phyloP scores from a whole-genome alignment of 1,140 invertebrate genomes.

The Formica selysi region DNA sequence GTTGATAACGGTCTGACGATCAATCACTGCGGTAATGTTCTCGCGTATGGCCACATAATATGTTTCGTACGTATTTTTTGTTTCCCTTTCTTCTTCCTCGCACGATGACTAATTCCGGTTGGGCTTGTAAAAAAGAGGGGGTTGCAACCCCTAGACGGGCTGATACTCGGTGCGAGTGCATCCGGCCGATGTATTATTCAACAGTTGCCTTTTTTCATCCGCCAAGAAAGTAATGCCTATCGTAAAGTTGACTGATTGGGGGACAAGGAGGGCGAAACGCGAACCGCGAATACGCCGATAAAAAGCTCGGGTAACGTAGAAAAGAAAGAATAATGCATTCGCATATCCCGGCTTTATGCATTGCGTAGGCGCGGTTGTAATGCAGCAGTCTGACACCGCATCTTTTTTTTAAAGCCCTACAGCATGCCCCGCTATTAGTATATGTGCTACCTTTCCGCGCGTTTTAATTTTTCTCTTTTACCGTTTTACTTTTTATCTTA shows the following conservation, averaged over 20 bases:
- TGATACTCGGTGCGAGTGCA: conserved; percentile 66
- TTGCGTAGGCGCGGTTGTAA: conserved; percentile 35
- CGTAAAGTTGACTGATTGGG: conserved; percentile 68
- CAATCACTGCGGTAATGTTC: conserved; percentile 57
- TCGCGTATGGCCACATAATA: conserved; percentile 49
- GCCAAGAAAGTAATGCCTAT: conserved; percentile 56
- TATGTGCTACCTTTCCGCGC: conserved; percentile 1
- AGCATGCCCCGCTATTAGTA: conserved; percentile 25
- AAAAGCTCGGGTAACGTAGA: conserved; percentile 24
- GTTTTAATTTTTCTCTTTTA: conserved; percentile 9
- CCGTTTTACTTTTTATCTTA: background rate
- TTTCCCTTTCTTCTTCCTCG: conserved; percentile 15
- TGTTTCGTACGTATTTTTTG: too few relatives aligned
- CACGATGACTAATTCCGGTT: conserved; percentile 66
- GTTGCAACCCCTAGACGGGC: conserved; percentile 51
- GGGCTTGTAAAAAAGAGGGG: conserved; percentile 64
- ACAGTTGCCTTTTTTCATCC: conserved; percentile 35
- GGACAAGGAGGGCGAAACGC: conserved; percentile 14
- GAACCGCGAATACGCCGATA: conserved; percentile 37
- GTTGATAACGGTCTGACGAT: conserved; percentile 57
- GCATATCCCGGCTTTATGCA: conserved; percentile 11
- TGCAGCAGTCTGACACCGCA: background rate
- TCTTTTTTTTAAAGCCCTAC: conserved; percentile 8
- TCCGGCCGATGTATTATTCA: conserved; percentile 73
- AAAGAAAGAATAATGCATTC: conserved; percentile 31